Evolutionary conservation across 2,888 invertebrate genomes (phyloP).

Genomic region (Tuberolachnus salignus): DNA sequence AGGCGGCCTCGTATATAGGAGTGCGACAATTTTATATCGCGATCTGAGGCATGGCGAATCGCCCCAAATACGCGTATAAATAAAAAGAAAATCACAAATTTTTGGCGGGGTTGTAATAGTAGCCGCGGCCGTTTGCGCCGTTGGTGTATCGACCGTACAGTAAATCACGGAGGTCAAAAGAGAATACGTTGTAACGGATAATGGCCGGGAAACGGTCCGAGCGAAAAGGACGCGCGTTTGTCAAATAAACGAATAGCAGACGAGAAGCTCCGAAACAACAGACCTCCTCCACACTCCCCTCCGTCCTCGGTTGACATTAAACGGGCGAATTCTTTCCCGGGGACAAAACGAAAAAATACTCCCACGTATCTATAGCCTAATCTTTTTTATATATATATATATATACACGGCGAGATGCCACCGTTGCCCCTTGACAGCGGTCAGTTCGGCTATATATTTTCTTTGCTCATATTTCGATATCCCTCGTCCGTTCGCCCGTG

Average conservation of each 20-base stretch:
- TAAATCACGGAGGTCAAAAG: background rate
- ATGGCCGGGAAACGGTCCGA: background rate
- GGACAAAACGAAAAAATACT: no score
- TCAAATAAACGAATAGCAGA: no score
- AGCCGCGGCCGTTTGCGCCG: no score
- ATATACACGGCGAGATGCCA: background rate
- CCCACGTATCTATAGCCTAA: slow-evolving; percentile 16
- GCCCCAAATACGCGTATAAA: no score
- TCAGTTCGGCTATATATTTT: slow-evolving; percentile 17
- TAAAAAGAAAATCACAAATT: no score
- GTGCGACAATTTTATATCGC: no score
- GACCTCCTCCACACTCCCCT: no score
- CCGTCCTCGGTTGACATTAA: slow-evolving; percentile 11
- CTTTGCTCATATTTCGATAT: slow-evolving; percentile 7
- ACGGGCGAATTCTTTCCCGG: slow-evolving; percentile 19
- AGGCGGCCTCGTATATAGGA: no score
- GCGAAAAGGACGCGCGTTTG: background rate
- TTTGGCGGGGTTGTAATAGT: no score
- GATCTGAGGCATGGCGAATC: no score
- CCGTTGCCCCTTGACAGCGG: slow-evolving; percentile 1
- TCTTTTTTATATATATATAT: slow-evolving; percentile 1
- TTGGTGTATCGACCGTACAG: background rate
- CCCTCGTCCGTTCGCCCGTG: no score
- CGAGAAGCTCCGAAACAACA: background rate
- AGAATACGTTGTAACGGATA: background rate